Percentiles rank a stretch among this genome's conserved stretches.
These are phyloP conservation scores for Clanis bilineata DNA, from an alignment of 2,888 invertebrate genomes.

Conservation along the genomic window DNA sequence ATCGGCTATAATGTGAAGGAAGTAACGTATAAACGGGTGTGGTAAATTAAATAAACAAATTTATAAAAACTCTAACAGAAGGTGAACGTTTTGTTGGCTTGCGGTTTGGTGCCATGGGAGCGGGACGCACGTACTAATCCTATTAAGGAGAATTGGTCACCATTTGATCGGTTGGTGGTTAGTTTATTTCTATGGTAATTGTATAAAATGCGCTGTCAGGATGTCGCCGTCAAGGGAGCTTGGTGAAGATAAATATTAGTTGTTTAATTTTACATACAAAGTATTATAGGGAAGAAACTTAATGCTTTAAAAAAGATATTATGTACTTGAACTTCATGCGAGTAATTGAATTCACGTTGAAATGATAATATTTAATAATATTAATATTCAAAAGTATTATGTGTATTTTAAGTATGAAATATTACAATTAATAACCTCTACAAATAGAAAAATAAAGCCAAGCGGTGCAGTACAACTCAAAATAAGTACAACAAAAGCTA, in stretches of 20 bases:
- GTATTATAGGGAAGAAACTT: too few species aligned
- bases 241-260: not conserved
- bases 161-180: constrained; percentile 50
- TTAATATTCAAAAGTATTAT: too few species aligned
- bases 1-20: constrained; percentile 73
- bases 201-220: not conserved
- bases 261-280: not conserved
- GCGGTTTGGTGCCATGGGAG: constrained; percentile 67
- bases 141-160: constrained; percentile 49
- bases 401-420: not conserved
- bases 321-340: too few species aligned
- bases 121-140: constrained; percentile 75
- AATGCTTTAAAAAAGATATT: too few species aligned
- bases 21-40: constrained; percentile 77
- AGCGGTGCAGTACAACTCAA: not conserved
- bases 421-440: not conserved
- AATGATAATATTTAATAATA: too few species aligned
- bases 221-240: constrained; percentile 18
- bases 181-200: not conserved
- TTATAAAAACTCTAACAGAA: constrained; percentile 70
- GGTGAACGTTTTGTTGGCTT: constrained; percentile 57
- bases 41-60: constrained; percentile 81
- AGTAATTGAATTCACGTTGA: too few species aligned
- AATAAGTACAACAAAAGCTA: not conserved
- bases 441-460: not conserved